Percentiles rank a stretch among this genome's conserved stretches.
phyloP scores from a whole-genome alignment of 2,113 vertebrate species.

The Potamarius usumacintae region DNA sequence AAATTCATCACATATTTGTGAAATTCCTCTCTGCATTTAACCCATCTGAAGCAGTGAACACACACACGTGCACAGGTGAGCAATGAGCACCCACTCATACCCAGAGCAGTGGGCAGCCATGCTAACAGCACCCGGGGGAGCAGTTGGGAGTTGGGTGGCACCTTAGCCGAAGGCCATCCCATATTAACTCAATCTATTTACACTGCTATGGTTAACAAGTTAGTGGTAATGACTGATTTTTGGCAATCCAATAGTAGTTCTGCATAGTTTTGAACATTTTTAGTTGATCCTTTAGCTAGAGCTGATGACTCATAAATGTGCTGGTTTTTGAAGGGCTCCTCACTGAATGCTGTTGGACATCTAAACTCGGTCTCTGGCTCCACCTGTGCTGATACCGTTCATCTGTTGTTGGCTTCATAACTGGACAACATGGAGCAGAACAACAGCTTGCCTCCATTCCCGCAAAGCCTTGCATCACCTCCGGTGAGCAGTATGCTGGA shows the following conservation, averaged over 20 bases:
- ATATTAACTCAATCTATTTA: background rate
- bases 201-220: background rate
- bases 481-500: constrained; percentile 75
- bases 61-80: too few species aligned
- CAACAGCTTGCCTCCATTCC: constrained; percentile 87
- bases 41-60: too few species aligned
- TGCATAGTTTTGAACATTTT: background rate
- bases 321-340: background rate
- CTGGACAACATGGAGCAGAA: constrained; percentile 89
- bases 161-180: too few species aligned
- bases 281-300: background rate
- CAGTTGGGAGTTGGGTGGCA: too few species aligned
- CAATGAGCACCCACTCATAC: too few species aligned
- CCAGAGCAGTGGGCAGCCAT: too few species aligned
- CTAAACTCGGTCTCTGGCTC: background rate
- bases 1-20: too few species aligned
- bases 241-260: background rate
- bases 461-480: constrained; percentile 92
- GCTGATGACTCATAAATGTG: background rate
- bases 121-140: too few species aligned
- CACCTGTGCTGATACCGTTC: background rate
- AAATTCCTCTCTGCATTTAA: too few species aligned
- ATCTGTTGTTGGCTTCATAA: constrained; percentile 56
- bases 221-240: background rate
- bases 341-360: constrained; percentile 13